Evolutionary conservation across 2,113 vertebrate genomes (phyloP), one percentile per base, ranked within the genome.

Genomic region (Thermophis baileyi): DNA sequence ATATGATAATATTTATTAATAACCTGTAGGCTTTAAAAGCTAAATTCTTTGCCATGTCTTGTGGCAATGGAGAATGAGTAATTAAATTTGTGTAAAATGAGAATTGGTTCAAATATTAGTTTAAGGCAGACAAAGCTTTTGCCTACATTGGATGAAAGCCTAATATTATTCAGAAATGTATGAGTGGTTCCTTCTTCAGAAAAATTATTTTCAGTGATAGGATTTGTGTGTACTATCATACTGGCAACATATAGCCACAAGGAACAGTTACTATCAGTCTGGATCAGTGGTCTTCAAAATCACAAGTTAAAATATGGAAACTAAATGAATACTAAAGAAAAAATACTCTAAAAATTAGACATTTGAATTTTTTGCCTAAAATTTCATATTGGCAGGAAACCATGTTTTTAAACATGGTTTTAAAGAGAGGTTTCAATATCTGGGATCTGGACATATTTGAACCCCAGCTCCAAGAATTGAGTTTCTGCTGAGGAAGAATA

Each of bases 1-100:
- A 96, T 95, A 90, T 94, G 87, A 2, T 94, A 9, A 51, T 97
- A 96, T 97, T 96, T 97, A 96, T 97, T 97, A 96, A 93, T 87
- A 94, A 94, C 95, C 92, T 93, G 91, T 96, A 96, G 91, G 94
- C 94, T 94, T 94, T 93, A 89, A 96, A 97, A 60, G 55, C 87
- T 86, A 88, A 88, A 96, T 93, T 92, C 93, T 91, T 55, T 95
- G 93, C 94, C 94, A 93, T 93, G 50, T 93, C 91, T 95, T 90
- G 93, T 90, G 88, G 95, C 96, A 95, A 90, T 86, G 90, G 88
- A 94, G 53, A 46, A 7, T 89, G 87, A 93, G 47, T 93, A 89
- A 51, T 89, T 91, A 3, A 1, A 22, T 90, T 95, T 90, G 92
- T 93, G 91, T 81, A 20, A 91, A 92, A 55, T 25, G 69, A 94